phyloP scores from a whole-genome alignment of 2,113 vertebrate genomes.

The Taxidea taxus region DNA sequence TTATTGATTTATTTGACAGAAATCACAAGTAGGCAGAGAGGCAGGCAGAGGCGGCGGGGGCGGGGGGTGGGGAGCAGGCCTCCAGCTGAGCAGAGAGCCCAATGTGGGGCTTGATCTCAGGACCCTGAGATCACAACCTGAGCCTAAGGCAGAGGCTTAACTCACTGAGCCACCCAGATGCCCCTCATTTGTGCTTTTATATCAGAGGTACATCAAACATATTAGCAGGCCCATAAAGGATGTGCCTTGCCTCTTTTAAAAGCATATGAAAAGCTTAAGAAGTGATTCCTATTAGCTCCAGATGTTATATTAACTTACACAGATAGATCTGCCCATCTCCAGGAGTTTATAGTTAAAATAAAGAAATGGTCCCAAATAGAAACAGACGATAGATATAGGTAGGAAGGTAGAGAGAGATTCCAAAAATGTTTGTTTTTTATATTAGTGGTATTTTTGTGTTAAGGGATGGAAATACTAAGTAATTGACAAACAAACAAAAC shows the following conservation, averaged over 20 bases:
- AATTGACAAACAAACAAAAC: not conserved
- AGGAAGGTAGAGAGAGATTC: not conserved
- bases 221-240: not conserved
- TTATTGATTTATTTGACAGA: too few species aligned
- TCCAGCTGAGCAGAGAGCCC: too few species aligned
- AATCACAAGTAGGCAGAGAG: too few species aligned
- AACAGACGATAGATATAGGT: not conserved
- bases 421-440: not conserved
- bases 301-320: not conserved
- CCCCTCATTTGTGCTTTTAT: not conserved
- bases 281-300: not conserved
- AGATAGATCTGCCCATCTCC: not conserved
- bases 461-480: not conserved
- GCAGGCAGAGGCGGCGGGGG: too few species aligned
- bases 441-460: not conserved
- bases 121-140: too few species aligned
- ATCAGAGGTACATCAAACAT: not conserved
- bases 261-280: not conserved
- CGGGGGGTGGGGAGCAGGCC: too few species aligned
- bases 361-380: conserved; percentile 20
- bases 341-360: conserved; percentile 20
- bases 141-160: too few species aligned
- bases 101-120: too few species aligned
- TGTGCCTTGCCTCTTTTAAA: not conserved
- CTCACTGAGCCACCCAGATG: too few species aligned